Evolutionary conservation across 2,888 invertebrate genomes (phyloP).

Genomic region (Dioctria linearis): DNA sequence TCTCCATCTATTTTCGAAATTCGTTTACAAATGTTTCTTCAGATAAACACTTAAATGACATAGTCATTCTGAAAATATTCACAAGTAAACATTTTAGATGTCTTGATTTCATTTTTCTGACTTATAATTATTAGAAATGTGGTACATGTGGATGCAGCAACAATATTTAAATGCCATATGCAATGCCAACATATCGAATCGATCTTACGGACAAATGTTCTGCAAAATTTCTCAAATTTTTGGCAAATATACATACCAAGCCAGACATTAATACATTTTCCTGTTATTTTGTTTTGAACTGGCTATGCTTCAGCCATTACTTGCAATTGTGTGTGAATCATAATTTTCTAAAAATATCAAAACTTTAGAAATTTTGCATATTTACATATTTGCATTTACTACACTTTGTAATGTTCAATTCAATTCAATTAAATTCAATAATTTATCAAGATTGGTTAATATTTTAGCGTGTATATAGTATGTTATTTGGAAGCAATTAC

Average conservation of each 20-base stretch:
- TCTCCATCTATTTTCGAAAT: too few species aligned
- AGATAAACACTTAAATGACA: too few species aligned
- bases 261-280: slow-evolving; percentile 28
- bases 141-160: too few species aligned
- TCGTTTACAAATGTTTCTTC: too few species aligned
- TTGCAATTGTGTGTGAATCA: background rate
- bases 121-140: too few species aligned
- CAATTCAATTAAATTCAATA: background rate
- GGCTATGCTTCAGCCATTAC: background rate
- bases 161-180: too few species aligned
- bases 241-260: slow-evolving; percentile 13
- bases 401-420: background rate
- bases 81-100: too few species aligned
- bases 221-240: slow-evolving; percentile 19
- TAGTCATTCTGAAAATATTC: too few species aligned
- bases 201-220: slow-evolving; percentile 6
- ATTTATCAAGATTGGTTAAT: background rate
- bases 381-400: background rate
- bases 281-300: background rate
- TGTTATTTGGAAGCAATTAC: background rate
- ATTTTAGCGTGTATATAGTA: too few species aligned
- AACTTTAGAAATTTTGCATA: background rate
- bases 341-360: background rate
- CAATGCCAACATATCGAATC: slow-evolving; percentile 25
- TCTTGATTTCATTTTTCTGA: too few species aligned